These are phyloP conservation scores for Oophaga pumilio DNA, from an alignment of 2,113 vertebrate species.

Conservation along the genomic window DNA sequence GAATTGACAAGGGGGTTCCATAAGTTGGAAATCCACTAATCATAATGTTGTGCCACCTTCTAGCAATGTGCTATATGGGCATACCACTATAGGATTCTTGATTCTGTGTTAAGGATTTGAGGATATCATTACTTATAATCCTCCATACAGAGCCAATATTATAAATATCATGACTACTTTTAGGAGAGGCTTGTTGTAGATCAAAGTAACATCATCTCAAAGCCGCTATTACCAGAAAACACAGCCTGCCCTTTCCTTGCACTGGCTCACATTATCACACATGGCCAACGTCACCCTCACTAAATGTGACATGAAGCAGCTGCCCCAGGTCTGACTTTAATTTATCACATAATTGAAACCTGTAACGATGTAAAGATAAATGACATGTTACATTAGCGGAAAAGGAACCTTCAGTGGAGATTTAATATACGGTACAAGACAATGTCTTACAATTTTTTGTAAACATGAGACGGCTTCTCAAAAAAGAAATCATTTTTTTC, in stretches of 20 bases:
- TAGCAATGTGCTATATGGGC: not conserved
- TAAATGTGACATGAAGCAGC: conserved; percentile 63
- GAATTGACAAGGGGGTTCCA: no score
- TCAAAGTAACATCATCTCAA: conserved; percentile 35
- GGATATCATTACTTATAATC: not conserved
- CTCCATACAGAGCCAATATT: not conserved
- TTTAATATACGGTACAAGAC: conserved; percentile 59
- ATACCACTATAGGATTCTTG: not conserved
- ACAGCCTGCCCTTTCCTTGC: conserved; percentile 36
- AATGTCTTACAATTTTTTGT: conserved; percentile 56
- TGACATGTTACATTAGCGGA: conserved; percentile 54
- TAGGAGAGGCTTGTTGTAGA: conserved; percentile 30
- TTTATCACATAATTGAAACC: conserved; percentile 62
- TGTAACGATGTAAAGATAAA: conserved; percentile 51
- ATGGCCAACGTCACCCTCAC: conserved; percentile 51
- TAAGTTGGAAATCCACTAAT: not conserved
- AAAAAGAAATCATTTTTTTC: conserved; percentile 59
- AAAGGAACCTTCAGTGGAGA: conserved; percentile 58
- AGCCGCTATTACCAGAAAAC: conserved; percentile 8
- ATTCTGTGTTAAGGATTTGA: not conserved
- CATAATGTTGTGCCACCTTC: not conserved
- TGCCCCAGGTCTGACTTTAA: conserved; percentile 57
- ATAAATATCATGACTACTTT: conserved; percentile 16
- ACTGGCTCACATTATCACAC: conserved; percentile 44
- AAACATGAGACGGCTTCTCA: conserved; percentile 55